Evolutionary conservation across 2,797 vertebrate species (phyloP).

Genomic region (Oceanodroma leucorhoa): DNA sequence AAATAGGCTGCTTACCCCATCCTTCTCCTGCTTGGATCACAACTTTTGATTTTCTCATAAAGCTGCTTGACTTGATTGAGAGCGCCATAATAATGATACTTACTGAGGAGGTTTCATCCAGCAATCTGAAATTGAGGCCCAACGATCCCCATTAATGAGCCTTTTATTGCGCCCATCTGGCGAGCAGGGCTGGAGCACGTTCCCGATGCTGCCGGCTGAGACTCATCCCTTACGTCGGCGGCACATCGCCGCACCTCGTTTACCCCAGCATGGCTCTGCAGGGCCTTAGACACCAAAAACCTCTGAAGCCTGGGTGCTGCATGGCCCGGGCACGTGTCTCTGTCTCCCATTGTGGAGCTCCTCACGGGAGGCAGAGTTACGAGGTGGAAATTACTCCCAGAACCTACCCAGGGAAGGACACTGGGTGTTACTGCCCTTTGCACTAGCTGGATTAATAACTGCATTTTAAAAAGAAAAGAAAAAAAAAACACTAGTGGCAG

Average conservation of each 20-base stretch:
- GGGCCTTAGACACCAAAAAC: neutral
- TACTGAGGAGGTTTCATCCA: conserved; percentile 6
- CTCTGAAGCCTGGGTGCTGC: neutral
- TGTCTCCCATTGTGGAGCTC: neutral
- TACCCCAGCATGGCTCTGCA: neutral
- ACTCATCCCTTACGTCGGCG: neutral
- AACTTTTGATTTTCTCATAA: conserved; percentile 68
- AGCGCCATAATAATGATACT: conserved; percentile 3
- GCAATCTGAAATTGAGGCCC: conserved; percentile 26
- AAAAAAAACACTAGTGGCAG: neutral
- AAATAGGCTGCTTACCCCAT: conserved; percentile 8
- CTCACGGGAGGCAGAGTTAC: fast-evolving
- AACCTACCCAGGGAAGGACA: neutral
- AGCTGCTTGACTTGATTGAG: conserved; percentile 59
- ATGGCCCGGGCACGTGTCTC: fast-evolving
- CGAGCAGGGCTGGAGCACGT: neutral
- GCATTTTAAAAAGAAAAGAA: neutral
- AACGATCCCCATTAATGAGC: conserved; percentile 45
- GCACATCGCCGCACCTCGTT: neutral
- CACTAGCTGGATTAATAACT: neutral
- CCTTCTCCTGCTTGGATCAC: conserved; percentile 36
- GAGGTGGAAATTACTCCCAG: neutral
- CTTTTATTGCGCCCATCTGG: neutral
- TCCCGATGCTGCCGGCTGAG: neutral
- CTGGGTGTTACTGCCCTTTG: neutral